Evolutionary conservation across 2,888 invertebrate species (phyloP).

Genomic region (Neoaliturus tenellus): DNA sequence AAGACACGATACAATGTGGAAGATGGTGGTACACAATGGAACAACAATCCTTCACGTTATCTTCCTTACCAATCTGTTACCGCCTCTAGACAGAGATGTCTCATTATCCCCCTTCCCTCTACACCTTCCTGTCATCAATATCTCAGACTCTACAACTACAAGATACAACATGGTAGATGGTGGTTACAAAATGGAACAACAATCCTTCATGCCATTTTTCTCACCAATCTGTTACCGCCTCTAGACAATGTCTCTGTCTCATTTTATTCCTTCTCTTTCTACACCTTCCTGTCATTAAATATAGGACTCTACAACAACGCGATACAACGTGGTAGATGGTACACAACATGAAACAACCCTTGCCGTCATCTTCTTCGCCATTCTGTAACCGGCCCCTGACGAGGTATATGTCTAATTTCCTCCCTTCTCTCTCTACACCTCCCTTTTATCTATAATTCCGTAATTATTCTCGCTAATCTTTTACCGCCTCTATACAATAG

Average conservation of each 20-base stretch:
- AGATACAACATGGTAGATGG: neutral
- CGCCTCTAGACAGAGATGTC: neutral
- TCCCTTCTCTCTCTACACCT: neutral
- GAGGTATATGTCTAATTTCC: neutral
- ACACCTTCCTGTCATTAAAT: no score
- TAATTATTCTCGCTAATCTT: neutral
- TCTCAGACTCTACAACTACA: no score
- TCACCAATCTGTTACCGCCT: slow-evolving; percentile 19
- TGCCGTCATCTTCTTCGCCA: neutral
- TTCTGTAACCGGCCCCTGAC: neutral
- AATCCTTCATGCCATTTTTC: neutral
- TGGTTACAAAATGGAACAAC: neutral
- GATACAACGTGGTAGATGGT: neutral
- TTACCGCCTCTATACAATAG: neutral
- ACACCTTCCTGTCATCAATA: no score
- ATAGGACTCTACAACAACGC: no score
- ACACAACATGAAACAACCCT: neutral
- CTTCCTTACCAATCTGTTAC: neutral
- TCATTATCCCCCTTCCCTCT: neutral
- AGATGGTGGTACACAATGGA: neutral
- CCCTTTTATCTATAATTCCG: no score
- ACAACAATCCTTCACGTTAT: neutral
- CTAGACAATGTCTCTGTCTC: neutral
- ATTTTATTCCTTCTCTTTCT: neutral
- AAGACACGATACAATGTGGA: neutral